Evolutionary conservation across 2,797 vertebrate genomes (phyloP).

Genomic region (Pantherophis vulpinus): DNA sequence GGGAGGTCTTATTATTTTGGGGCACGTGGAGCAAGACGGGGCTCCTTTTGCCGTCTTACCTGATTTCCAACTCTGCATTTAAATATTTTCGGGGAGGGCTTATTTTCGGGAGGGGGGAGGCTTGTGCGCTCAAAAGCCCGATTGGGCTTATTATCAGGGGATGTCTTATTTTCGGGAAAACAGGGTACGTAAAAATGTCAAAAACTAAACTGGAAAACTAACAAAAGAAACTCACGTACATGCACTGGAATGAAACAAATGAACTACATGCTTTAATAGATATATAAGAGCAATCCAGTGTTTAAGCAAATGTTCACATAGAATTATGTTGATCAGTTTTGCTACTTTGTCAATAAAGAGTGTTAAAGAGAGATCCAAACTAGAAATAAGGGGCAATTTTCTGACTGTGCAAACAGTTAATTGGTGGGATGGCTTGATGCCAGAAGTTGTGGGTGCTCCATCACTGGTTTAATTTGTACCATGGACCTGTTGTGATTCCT

Average conservation of each 20-base stretch:
- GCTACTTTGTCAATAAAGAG: background rate
- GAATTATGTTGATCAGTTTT: background rate
- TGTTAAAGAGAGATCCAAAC: background rate
- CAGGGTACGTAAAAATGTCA: background rate
- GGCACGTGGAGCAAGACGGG: too few relatives aligned
- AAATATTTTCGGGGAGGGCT: too few relatives aligned
- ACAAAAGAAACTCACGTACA: background rate
- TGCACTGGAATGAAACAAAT: background rate
- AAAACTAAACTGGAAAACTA: background rate
- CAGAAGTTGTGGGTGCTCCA: too few relatives aligned
- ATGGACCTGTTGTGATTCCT: background rate
- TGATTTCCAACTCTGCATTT: too few relatives aligned
- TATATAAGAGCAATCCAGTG: background rate
- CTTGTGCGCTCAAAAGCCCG: too few relatives aligned
- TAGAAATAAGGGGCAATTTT: background rate
- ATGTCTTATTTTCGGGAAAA: too few relatives aligned
- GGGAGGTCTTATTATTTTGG: too few relatives aligned
- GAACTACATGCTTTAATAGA: background rate
- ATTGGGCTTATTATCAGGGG: too few relatives aligned
- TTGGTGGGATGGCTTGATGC: background rate
- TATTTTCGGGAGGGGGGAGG: too few relatives aligned
- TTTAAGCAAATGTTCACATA: background rate
- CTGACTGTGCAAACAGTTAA: background rate
- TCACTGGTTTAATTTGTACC: background rate
- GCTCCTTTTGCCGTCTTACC: too few relatives aligned